Base-by-base conservation (phyloP, 2,888 invertebrate species). In the Protonemura montana region DNA sequence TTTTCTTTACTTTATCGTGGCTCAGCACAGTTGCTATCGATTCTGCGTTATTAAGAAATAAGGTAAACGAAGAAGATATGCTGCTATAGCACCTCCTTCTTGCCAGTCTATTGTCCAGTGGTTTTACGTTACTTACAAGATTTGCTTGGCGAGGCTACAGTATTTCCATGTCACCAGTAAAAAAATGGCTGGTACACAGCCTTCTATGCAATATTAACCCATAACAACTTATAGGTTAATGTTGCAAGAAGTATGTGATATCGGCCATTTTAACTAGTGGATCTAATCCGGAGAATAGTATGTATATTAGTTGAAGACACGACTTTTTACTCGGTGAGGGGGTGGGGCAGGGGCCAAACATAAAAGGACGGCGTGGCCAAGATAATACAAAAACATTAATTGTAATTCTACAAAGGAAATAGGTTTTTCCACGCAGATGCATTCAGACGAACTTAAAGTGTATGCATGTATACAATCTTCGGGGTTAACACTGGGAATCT, bases 1-100 rank as follows among this genome's bases (percentile, higher is more conserved):
- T 59, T 59, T 59, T 21, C 59, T 59, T 59, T 59, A 59, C 59
- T 59, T 59, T 59, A 59, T 59, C 59, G 7, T 13, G 59, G 59
- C 21, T 59, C 59, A 59, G 6, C 59, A 21, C 21, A 59, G 16
- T 59, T 16, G 3, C 1, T 21, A 59, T 59, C 59, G 59, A 59
- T 59, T 59, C 59, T 59, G 21, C 59, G 59, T 59, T 59, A 59
- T 59, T 59, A 59, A 59, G 59, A 59, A 59, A 59, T 59, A 59
- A 59, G 59, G 59, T 59, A 59, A 59, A 21, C 59, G 59, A 59
- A 59, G 21, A 59, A 59, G 59, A 59, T 59, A 10, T 59, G 21
- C 16, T 21, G 13, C 59, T 21, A n/a, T n/a, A 59, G 59, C 59
- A 59, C 6, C 59, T 59, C 59, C 59, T 59, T 10, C 21, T 59